Evolutionary conservation across 1,140 invertebrate genomes (phyloP).

Genomic region (Medauroidea extradentata): DNA sequence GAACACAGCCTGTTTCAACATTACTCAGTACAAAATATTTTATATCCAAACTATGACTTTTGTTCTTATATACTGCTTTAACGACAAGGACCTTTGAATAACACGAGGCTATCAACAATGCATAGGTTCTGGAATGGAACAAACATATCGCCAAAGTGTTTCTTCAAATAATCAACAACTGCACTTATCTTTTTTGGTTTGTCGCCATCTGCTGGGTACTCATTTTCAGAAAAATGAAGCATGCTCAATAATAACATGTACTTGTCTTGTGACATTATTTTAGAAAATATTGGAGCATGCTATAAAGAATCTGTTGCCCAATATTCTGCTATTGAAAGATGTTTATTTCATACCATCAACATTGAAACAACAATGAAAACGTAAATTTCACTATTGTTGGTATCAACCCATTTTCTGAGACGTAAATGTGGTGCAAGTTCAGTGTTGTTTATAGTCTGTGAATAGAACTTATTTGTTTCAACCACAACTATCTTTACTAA

Average conservation of each 20-base stretch:
- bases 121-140: no score
- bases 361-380: conserved; percentile 17
- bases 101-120: no score
- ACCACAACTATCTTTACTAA: conserved; percentile 5
- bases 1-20: conserved; percentile 27
- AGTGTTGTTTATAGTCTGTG: neutral
- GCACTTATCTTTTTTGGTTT: conserved; percentile 14
- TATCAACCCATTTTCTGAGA: conserved; percentile 1
- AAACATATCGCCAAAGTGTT: no score
- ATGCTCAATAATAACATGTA: conserved; percentile 12
- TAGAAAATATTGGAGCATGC: conserved; percentile 14
- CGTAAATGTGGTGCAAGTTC: neutral
- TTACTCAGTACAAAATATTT: conserved; percentile 33
- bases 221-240: conserved; percentile 25
- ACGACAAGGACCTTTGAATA: no score
- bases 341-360: conserved; percentile 24
- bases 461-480: conserved; percentile 16
- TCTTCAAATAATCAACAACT: conserved; percentile 30
- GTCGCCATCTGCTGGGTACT: neutral
- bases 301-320: conserved; percentile 18
- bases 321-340: conserved; percentile 23
- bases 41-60: conserved; percentile 32
- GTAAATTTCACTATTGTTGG: conserved; percentile 14
- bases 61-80: conserved; percentile 37
- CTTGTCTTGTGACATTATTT: conserved; percentile 16